Percentiles rank a stretch among this genome's conserved stretches.
phyloP scores from a whole-genome alignment of 1,140 invertebrate species.

The Elymnias hypermnestra region DNA sequence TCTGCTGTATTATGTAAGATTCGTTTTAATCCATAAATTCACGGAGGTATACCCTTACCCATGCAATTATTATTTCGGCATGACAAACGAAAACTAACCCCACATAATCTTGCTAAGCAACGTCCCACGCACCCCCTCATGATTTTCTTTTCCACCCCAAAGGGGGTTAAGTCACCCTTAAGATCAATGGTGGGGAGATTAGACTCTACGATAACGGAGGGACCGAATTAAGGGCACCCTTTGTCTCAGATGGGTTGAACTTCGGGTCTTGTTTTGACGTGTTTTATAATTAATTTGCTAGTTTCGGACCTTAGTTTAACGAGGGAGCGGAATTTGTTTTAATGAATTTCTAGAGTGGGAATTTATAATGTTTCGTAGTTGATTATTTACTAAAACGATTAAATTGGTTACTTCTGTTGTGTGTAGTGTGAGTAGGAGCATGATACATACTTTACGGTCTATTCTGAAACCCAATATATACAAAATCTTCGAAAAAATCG shows the following conservation, averaged over 20 bases:
- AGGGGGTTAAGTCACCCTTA: conserved; percentile 68
- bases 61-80: conserved; percentile 33
- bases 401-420: no score
- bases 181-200: conserved; percentile 70
- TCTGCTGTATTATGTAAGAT: no score
- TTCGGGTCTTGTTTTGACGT: conserved; percentile 68
- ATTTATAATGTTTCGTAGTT: conserved; percentile 26
- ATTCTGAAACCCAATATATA: no score
- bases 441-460: no score
- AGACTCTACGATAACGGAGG: conserved; percentile 59
- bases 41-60: conserved; percentile 17
- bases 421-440: no score
- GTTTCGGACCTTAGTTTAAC: conserved; percentile 66
- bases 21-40: conserved; percentile 9
- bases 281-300: conserved; percentile 74
- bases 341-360: conserved; percentile 40
- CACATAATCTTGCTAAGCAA: conserved; percentile 42
- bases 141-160: conserved; percentile 60
- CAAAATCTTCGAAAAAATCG: no score
- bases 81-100: conserved; percentile 66
- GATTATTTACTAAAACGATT: conserved; percentile 1
- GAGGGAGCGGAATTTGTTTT: conserved; percentile 59
- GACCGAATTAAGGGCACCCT: conserved; percentile 56
- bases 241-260: conserved; percentile 66
- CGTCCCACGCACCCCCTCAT: conserved; percentile 39